A percentile compares a stretch with the other conserved stretches of the same genome.
These are phyloP conservation scores for Ochlodes sylvanus DNA, from an alignment of 2,888 invertebrate genomes.

Conservation along the genomic window DNA sequence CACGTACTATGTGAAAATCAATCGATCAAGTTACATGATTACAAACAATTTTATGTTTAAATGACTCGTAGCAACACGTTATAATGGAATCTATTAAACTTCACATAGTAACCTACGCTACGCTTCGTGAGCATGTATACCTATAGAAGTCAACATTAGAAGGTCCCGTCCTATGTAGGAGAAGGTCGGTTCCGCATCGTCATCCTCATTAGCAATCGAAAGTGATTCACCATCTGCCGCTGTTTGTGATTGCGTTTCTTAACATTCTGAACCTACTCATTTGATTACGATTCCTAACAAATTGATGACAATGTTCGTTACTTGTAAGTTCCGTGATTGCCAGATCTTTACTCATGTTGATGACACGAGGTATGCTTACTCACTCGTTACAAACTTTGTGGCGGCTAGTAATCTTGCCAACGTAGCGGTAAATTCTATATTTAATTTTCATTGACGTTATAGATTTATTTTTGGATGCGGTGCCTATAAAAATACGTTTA, in stretches of 20 bases:
- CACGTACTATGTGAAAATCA: too few relatives aligned
- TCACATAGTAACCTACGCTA: conserved; percentile 15
- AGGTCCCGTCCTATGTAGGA: conserved; percentile 49
- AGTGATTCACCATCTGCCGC: conserved; percentile 52
- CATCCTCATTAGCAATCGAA: conserved; percentile 57
- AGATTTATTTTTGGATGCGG: too few relatives aligned
- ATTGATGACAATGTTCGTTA: conserved; percentile 17
- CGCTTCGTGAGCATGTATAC: neutral
- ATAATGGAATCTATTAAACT: conserved; percentile 3
- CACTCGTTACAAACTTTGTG: neutral
- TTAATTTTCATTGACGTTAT: neutral
- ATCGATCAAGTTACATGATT: too few relatives aligned
- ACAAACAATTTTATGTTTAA: too few relatives aligned
- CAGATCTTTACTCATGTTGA: conserved; percentile 2
- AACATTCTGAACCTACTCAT: conserved; percentile 20
- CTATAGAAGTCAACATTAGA: conserved; percentile 34
- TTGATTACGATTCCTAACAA: conserved; percentile 19
- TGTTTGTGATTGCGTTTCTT: conserved; percentile 33
- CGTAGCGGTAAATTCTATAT: neutral
- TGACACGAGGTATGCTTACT: conserved; percentile 1
- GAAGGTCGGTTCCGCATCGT: conserved; percentile 58
- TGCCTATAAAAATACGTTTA: too few relatives aligned
- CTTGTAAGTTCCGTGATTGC: neutral
- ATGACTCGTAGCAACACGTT: neutral
- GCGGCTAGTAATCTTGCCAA: neutral